Evolutionary conservation across 2,797 vertebrate species (phyloP).

Genomic region (Ceryle rudis): DNA sequence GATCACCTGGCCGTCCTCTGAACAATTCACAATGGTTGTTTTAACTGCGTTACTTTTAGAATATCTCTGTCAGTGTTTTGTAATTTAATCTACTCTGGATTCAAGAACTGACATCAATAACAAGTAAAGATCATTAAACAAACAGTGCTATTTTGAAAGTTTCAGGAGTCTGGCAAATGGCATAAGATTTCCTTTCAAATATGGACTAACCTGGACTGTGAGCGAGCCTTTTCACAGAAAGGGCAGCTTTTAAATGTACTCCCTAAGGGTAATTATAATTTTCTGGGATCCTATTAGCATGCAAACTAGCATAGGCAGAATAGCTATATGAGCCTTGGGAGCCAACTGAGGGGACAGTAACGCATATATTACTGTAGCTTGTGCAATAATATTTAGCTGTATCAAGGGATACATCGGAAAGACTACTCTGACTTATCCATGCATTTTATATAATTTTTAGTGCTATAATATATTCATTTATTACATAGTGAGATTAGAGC

Average conservation of each 20-base stretch:
- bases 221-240: not conserved
- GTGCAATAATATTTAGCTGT: not conserved
- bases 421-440: not conserved
- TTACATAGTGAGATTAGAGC: not conserved
- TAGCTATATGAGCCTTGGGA: not conserved
- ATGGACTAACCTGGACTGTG: not conserved
- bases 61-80: not conserved
- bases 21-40: not conserved
- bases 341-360: not conserved
- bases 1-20: not conserved
- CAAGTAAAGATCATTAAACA: not conserved
- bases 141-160: not conserved
- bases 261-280: not conserved
- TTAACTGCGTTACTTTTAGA: not conserved
- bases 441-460: not conserved
- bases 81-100: not conserved
- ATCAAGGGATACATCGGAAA: not conserved
- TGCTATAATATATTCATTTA: not conserved
- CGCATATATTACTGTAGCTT: not conserved
- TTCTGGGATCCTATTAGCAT: slow-evolving; percentile 33
- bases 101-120: not conserved
- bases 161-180: not conserved
- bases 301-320: not conserved
- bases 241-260: not conserved
- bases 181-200: slow-evolving; percentile 15